A percentile compares a stretch with the other conserved stretches of the same genome.
phyloP scores from a whole-genome alignment of 1,140 invertebrate species.

The Trichonephila clavata region DNA sequence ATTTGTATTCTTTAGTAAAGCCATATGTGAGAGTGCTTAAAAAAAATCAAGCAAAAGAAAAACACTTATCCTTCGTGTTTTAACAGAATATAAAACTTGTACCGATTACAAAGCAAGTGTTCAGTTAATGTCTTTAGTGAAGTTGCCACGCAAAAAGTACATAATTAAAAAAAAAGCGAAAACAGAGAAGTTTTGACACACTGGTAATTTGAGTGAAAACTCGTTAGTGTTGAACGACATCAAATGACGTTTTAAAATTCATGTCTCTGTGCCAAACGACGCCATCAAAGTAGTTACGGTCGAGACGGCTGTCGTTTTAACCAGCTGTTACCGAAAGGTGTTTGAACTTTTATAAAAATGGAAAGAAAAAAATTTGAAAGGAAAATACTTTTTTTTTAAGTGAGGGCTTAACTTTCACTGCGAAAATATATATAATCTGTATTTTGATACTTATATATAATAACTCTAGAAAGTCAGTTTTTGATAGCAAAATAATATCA shows the following conservation, averaged over 20 bases:
- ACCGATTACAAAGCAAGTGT: slow-evolving; percentile 37
- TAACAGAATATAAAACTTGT: slow-evolving; percentile 42
- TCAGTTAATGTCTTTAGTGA: slow-evolving; percentile 21
- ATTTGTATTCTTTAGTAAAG: neutral
- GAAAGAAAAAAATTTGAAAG: neutral
- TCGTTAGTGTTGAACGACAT: neutral
- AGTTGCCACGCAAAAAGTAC: neutral
- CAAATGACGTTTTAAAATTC: slow-evolving; percentile 31
- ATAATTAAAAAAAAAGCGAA: neutral
- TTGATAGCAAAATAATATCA: neutral
- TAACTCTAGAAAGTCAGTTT: neutral
- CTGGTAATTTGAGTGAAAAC: slow-evolving; percentile 20
- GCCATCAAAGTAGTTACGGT: slow-evolving; percentile 37
- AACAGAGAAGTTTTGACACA: neutral
- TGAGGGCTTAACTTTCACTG: no score
- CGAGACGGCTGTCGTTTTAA: slow-evolving; percentile 9
- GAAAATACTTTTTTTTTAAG: neutral
- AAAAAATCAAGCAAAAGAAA: neutral
- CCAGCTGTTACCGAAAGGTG: neutral
- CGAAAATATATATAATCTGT: no score
- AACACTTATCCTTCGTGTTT: neutral
- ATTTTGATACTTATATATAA: neutral
- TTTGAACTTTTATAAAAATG: neutral
- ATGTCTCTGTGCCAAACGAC: slow-evolving; percentile 8
- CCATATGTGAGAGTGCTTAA: neutral